Conservation (phyloP, 2,888 invertebrate genomes). For the Coelogynopora nodosa region DNA sequence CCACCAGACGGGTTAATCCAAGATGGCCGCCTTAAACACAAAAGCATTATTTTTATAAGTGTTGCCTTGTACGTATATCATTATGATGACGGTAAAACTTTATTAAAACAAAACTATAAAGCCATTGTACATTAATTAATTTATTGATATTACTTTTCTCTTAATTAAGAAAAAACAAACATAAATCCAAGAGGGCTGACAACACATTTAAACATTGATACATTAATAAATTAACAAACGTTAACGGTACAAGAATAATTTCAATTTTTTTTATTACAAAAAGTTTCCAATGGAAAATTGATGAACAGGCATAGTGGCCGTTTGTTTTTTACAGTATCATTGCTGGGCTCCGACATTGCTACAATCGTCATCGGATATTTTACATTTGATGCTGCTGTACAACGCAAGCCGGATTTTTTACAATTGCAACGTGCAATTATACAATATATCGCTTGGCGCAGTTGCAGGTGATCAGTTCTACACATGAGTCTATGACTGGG, state of each 20-base stretch:
- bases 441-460: not conserved
- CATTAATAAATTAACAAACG: not conserved
- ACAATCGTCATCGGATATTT: not conserved
- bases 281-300: not conserved
- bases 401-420: not conserved
- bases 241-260: not conserved
- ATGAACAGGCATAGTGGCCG: not conserved
- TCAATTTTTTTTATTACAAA: not conserved
- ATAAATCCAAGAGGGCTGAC: not conserved
- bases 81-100: not conserved
- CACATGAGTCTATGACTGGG: too few species aligned
- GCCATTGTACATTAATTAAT: not conserved
- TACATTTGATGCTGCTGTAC: conserved; percentile 25
- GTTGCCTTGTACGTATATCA: not conserved
- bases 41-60: not conserved
- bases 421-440: not conserved
- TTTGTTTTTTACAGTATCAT: not conserved
- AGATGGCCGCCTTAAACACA: not conserved
- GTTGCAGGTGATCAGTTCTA: too few species aligned
- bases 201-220: not conserved
- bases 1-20: not conserved
- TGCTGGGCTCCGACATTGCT: not conserved
- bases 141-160: not conserved
- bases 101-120: conserved; percentile 9
- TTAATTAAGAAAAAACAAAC: not conserved